Base-by-base conservation (phyloP, 2,888 invertebrate species). In the Torymus tubicola region DNA sequence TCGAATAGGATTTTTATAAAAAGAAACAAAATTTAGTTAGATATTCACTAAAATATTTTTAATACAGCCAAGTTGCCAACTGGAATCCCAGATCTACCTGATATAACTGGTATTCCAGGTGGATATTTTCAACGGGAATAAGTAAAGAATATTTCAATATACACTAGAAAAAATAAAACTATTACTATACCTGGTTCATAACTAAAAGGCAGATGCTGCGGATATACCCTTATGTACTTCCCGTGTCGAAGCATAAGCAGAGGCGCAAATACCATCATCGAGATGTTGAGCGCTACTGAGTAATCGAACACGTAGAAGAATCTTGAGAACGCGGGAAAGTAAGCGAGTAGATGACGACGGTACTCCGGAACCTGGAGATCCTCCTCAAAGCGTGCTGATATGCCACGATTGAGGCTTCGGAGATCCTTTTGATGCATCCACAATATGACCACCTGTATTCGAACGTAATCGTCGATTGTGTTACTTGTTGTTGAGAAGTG, bases 111-210 rank as follows among this genome's bases (percentile, higher is more conserved):
- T n/a, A n/a, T n/a, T n/a, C n/a, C n/a, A n/a, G n/a, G n/a, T n/a
- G n/a, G n/a, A n/a, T n/a, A n/a, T n/a, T n/a, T n/a, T n/a, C n/a
- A n/a, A n/a, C n/a, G n/a, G n/a, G n/a, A n/a, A 21, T 21, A 21
- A 21, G 21, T 21, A 2, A 21, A 21, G 21, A 21, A 21, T 21
- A 21, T 21, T 21, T 21, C 21, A 21, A 21, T 21, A 21, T 21
- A 21, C 21, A n/a, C n/a, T n/a, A n/a, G 1, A 2, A 21, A 21
- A 21, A 21, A 21, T 21, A 21, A 21, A 21, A 21, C 21, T 21
- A 55, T 55, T 55, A 14, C 55, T 14, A 53, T 67, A 78, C 78
- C 78, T 61, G 78, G 60, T 67, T 73, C 78, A 31, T 78, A 78
- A 0, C 14, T 42, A 21, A 73, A 78, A 2, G 78, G 78, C 4